phyloP scores from a whole-genome alignment of 64 coral and sea anemone genomes.

The Porites lutea region DNA sequence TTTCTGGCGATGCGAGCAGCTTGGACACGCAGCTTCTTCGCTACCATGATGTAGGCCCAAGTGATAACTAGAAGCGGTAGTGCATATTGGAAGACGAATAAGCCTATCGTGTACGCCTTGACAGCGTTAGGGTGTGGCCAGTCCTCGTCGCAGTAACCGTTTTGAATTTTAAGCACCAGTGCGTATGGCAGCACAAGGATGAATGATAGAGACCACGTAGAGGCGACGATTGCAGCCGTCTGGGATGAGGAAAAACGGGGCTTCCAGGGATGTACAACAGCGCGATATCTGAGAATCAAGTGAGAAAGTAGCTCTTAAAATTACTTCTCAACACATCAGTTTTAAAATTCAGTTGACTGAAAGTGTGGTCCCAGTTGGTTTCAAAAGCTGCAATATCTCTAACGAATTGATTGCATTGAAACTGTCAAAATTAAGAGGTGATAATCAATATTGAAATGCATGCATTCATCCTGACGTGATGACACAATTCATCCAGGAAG shows the following conservation, averaged over 20 bases:
- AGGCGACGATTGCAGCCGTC: conserved; percentile 39
- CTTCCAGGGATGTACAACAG: conserved; percentile 77
- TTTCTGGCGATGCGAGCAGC: conserved; percentile 76
- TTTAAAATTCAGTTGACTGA: no score
- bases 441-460: no score
- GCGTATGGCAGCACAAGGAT: conserved; percentile 65
- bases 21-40: conserved; percentile 77
- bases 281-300: conserved; percentile 51
- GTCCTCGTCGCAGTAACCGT: conserved; percentile 33
- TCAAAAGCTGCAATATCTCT: no score
- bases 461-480: no score
- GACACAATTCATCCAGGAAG: no score
- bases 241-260: conserved; percentile 37
- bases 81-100: conserved; percentile 74
- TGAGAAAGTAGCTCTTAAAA: background rate
- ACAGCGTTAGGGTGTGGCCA: conserved; percentile 46
- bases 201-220: conserved; percentile 57
- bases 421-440: no score
- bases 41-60: conserved; percentile 73
- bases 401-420: no score
- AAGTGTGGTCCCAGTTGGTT: no score
- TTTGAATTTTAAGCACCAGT: conserved; percentile 37
- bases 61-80: conserved; percentile 81
- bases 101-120: conserved; percentile 49
- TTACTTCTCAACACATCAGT: no score